phyloP scores from a whole-genome alignment of 2,797 vertebrate genomes.

The Pseudopleuronectes americanus region DNA sequence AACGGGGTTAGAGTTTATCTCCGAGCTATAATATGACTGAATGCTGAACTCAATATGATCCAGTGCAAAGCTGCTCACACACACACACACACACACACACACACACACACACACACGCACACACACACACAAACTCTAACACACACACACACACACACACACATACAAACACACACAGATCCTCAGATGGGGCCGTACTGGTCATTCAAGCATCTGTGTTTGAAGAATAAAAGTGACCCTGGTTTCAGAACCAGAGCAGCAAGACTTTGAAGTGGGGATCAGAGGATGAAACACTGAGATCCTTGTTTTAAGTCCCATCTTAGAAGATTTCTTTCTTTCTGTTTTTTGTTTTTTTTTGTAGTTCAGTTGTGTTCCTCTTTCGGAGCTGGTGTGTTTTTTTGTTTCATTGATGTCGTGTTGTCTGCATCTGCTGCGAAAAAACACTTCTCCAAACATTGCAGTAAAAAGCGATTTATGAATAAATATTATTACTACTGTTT shows the following conservation, averaged over 20 bases:
- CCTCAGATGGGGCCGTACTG: constrained; percentile 30
- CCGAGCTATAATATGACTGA: constrained; percentile 20
- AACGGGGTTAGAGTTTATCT: constrained; percentile 27
- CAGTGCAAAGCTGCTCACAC: constrained; percentile 10
- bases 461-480: constrained; percentile 1
- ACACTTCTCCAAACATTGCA: neutral
- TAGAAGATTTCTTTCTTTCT: constrained; percentile 2
- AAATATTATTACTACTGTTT: neutral
- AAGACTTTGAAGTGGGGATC: constrained; percentile 36
- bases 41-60: constrained; percentile 34
- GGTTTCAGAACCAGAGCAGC: constrained; percentile 21
- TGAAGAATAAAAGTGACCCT: constrained; percentile 53
- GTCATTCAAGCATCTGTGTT: constrained; percentile 42
- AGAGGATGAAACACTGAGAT: constrained; percentile 39
- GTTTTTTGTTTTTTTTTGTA: neutral
- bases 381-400: neutral
- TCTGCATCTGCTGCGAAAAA: neutral
- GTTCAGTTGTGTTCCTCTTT: neutral
- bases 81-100: neutral
- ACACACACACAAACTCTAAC: too few relatives aligned
- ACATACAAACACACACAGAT: constrained; percentile 7
- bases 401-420: constrained; percentile 1
- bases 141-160: too few relatives aligned
- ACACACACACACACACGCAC: too few relatives aligned
- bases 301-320: constrained; percentile 31